Percentiles rank a stretch among this genome's conserved stretches.
phyloP scores from a whole-genome alignment of 1,140 invertebrate species.

The Cydia fagiglandana region DNA sequence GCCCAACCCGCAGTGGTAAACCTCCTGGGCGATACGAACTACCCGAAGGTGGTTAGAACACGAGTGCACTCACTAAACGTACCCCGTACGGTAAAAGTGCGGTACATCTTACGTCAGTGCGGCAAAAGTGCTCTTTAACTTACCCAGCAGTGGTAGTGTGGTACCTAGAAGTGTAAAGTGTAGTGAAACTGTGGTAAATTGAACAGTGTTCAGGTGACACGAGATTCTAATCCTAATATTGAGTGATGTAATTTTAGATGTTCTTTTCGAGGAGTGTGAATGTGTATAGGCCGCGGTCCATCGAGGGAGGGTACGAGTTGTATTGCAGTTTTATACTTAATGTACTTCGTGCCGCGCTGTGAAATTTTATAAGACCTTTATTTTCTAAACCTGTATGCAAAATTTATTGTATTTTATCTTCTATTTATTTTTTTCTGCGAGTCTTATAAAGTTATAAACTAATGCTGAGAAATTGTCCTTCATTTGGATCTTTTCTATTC shows the following conservation, averaged over 20 bases:
- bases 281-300: conserved; percentile 8
- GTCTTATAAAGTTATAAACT: background rate
- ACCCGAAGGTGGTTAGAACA: background rate
- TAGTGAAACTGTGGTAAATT: background rate
- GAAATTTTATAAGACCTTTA: background rate
- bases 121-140: background rate
- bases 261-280: conserved; percentile 28
- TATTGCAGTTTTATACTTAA: conserved; percentile 3
- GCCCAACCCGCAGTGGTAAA: conserved; percentile 74
- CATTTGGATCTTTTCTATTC: background rate
- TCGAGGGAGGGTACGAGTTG: conserved; percentile 1
- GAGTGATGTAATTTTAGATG: conserved; percentile 30
- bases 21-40: background rate
- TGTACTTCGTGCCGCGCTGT: background rate
- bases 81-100: background rate
- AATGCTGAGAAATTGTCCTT: background rate
- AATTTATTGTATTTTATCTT: conserved; percentile 10
- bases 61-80: too few species aligned
- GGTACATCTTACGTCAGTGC: background rate
- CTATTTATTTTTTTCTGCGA: conserved; percentile 12
- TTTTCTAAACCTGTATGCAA: background rate
- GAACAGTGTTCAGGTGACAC: background rate
- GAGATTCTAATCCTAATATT: conserved; percentile 20
- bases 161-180: too few species aligned
- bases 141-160: background rate